Percentiles rank a stretch among this genome's conserved stretches.
phyloP scores from a whole-genome alignment of 2,797 vertebrate species.

The Tauraco hartlaubi region DNA sequence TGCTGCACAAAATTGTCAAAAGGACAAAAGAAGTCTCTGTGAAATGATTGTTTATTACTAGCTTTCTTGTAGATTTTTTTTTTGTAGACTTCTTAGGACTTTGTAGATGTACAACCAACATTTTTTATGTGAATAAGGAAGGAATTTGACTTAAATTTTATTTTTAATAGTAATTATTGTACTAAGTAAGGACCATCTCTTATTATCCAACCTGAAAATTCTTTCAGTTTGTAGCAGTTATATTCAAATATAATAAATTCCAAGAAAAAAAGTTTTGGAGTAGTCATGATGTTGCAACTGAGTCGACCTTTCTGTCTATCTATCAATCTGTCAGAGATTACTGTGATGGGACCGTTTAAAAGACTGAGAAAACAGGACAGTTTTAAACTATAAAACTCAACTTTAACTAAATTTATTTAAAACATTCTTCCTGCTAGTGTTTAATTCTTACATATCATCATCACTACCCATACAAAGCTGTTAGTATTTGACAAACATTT shows the following conservation, averaged over 20 bases:
- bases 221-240: background rate
- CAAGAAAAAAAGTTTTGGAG: background rate
- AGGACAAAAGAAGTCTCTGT: background rate
- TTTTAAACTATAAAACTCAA: background rate
- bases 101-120: background rate
- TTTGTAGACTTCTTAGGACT: background rate
- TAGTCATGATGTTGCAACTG: background rate
- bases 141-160: background rate
- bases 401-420: background rate
- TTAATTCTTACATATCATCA: background rate
- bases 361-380: background rate
- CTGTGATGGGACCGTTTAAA: background rate
- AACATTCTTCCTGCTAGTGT: background rate
- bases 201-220: background rate
- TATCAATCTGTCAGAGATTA: background rate
- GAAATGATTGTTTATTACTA: background rate
- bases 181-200: background rate
- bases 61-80: background rate
- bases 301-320: background rate
- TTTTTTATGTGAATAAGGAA: background rate
- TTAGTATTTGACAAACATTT: background rate
- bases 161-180: background rate
- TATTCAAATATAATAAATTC: too few species aligned
- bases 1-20: background rate
- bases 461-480: background rate